A percentile compares a stretch with the other conserved stretches of the same genome.
These are phyloP conservation scores for Globodera rostochiensis DNA, from an alignment of 1,140 invertebrate species.

Conservation along the genomic window DNA sequence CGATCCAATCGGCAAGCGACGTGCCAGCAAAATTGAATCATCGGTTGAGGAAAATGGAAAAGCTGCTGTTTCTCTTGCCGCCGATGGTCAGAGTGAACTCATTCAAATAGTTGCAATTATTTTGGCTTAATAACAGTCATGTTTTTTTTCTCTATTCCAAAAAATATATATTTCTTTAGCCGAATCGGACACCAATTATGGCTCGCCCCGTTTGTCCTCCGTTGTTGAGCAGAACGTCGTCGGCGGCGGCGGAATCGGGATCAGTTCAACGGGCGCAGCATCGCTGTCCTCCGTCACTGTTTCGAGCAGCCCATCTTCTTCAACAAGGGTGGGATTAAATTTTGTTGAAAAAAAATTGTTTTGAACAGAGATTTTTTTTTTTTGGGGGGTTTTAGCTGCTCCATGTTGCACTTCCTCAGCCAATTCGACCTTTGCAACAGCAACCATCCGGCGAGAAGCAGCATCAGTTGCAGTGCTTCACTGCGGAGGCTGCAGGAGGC, in stretches of 20 bases:
- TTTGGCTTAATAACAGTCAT: not conserved
- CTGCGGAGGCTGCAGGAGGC: too few relatives aligned
- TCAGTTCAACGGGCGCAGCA: too few relatives aligned
- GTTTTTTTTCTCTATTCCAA: not conserved
- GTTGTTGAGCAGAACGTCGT: not conserved
- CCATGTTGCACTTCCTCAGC: constrained; percentile 6
- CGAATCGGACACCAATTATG: not conserved
- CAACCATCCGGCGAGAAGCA: not conserved
- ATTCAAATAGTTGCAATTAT: constrained; percentile 26
- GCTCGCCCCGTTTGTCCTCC: not conserved
- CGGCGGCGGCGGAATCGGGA: not conserved
- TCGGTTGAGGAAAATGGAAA: constrained; percentile 28
- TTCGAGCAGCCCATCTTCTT: not conserved
- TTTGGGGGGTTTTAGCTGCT: not conserved
- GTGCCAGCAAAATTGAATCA: not conserved
- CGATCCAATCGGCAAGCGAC: constrained; percentile 47
- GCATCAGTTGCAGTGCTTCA: too few relatives aligned
- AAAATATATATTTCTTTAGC: too few relatives aligned
- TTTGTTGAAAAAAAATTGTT: too few relatives aligned
- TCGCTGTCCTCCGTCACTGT: not conserved
- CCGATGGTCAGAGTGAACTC: constrained; percentile 32
- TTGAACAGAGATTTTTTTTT: too few relatives aligned
- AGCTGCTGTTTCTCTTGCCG: not conserved
- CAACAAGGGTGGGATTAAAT: not conserved
- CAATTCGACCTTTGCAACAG: constrained; percentile 3